Evolutionary conservation across 2,888 invertebrate genomes (phyloP).

Genomic region (Aquatica leii): DNA sequence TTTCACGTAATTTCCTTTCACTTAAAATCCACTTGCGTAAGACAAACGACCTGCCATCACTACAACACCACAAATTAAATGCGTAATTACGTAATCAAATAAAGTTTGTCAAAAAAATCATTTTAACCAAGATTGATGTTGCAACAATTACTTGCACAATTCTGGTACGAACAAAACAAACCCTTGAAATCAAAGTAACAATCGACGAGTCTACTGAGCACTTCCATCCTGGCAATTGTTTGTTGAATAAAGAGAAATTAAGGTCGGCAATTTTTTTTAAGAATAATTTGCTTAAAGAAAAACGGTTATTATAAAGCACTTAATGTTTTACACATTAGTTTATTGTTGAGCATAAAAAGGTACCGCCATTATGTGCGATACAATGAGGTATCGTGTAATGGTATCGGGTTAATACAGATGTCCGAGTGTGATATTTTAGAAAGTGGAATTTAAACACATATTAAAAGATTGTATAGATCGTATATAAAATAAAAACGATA

Average conservation of each 20-base stretch:
- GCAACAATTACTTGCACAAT: constrained; percentile 21
- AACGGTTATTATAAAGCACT: too few relatives aligned
- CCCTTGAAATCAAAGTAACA: constrained; percentile 5
- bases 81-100: constrained; percentile 4
- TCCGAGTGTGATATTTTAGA: constrained; percentile 13
- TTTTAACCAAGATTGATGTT: constrained; percentile 22
- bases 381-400: too few relatives aligned
- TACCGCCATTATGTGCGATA: too few relatives aligned
- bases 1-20: too few relatives aligned
- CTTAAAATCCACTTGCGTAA: too few relatives aligned
- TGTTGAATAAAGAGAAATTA: constrained; percentile 10
- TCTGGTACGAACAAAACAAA: constrained; percentile 3
- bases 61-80: too few relatives aligned
- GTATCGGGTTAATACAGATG: neutral
- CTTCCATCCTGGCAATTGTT: constrained; percentile 13
- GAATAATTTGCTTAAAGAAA: too few relatives aligned
- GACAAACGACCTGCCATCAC: too few relatives aligned
- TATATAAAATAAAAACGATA: constrained; percentile 31
- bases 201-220: neutral
- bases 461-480: constrained; percentile 23
- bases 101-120: constrained; percentile 1
- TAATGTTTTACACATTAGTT: too few relatives aligned
- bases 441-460: constrained; percentile 10
- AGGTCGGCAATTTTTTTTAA: neutral
- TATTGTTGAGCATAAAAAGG: too few relatives aligned